Base-by-base conservation (phyloP, 2,113 vertebrate species). In the Anseranas semipalmata region DNA sequence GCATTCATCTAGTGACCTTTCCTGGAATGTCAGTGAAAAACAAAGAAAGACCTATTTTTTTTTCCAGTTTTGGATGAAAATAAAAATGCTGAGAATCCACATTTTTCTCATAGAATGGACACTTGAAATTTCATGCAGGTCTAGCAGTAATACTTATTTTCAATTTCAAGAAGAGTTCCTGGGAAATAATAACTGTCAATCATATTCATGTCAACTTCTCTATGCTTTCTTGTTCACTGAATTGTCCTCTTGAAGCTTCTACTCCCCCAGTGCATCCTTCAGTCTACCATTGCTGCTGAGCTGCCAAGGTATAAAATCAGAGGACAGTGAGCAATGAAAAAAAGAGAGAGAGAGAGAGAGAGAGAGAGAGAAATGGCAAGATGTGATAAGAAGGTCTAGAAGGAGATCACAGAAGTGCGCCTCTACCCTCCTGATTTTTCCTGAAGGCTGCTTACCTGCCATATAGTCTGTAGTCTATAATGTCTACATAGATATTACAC, bases 151-250 rank as follows among this genome's bases (percentile, higher is more conserved):
- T 32, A 80, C 3, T 72, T 80, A 14, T 50, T 67, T 73, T 90
- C 55, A 73, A 30, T 86, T 96, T 95, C 79, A 93, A 79, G 72
- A 55, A 75, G n/a, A 76, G 25, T 93, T 96, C 45, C 68, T 90
- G 67, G 32, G 67, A 95, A 95, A 93, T 83, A 83, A 80, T 77
- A 93, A 72, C 78, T 91, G 92, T 80, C 92, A 83, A 55, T 93
- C 75, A 94, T 65, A 90, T 45, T 93, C 72, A 86, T 14, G 39
- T 93, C 85, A 86, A 7, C 45, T 86, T 90, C 33, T 95, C 59
- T 79, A 13, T 86, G 41, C 72, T 88, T 72, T 41, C 88, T 90
- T 92, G 48, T 88, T 90, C 55, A 70, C 75, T 88, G 74, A 88
- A 90, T 45, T 48, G 53, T 83, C 27, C 5, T 76, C 62, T 76